These are phyloP conservation scores for Thera obeliscata DNA, from an alignment of 2,888 invertebrate genomes.

Conservation along the genomic window DNA sequence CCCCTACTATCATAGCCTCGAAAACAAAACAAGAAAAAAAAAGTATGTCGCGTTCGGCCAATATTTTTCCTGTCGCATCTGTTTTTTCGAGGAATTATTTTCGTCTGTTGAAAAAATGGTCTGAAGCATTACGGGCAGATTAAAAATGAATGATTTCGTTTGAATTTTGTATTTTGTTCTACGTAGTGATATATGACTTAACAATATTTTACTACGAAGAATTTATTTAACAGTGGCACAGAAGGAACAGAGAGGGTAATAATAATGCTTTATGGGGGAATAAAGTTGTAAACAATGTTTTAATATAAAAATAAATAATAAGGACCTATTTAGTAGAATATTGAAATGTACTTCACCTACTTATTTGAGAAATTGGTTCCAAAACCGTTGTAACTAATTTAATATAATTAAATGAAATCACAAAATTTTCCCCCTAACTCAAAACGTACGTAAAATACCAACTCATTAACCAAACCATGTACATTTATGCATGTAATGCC, in stretches of 20 bases:
- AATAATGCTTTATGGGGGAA: too few relatives aligned
- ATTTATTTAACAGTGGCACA: too few relatives aligned
- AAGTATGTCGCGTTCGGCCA: slow-evolving; percentile 38
- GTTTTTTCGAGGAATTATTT: slow-evolving; percentile 46
- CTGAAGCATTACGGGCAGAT: slow-evolving; percentile 21
- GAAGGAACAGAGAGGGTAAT: too few relatives aligned
- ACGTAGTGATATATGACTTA: background rate
- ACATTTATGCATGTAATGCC: background rate
- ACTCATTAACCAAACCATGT: background rate
- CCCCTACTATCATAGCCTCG: slow-evolving; percentile 46
- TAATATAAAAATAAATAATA: too few relatives aligned
- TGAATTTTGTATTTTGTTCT: background rate
- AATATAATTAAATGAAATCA: too few relatives aligned
- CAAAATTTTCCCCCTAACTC: too few relatives aligned
- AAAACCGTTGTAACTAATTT: too few relatives aligned
- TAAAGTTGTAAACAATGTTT: too few relatives aligned
- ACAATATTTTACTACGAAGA: background rate
- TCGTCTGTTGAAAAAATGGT: slow-evolving; percentile 37
- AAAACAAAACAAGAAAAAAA: slow-evolving; percentile 45
- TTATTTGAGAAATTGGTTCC: too few relatives aligned
- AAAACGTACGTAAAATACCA: background rate
- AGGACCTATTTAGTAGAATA: too few relatives aligned
- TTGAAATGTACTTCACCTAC: too few relatives aligned
- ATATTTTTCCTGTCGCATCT: slow-evolving; percentile 51
- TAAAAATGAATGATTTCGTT: slow-evolving; percentile 24